Percentiles rank a stretch among this genome's conserved stretches.
phyloP scores from a whole-genome alignment of 2,113 vertebrate species.

The Coreoperca whiteheadi region DNA sequence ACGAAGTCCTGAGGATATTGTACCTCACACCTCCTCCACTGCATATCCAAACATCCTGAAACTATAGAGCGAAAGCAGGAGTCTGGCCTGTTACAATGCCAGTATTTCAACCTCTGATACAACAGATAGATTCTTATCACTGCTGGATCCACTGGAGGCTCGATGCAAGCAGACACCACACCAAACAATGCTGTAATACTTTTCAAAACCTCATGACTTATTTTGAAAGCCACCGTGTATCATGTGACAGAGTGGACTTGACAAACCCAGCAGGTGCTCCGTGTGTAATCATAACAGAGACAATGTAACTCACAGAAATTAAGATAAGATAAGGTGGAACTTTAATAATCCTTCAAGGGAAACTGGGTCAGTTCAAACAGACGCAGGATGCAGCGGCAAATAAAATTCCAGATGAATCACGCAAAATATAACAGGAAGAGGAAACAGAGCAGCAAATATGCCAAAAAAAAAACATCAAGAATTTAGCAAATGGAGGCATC shows the following conservation, averaged over 20 bases:
- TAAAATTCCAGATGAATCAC: not conserved
- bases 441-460: not conserved
- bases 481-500: not conserved
- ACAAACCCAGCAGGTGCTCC: slow-evolving; percentile 36
- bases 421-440: not conserved
- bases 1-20: slow-evolving; percentile 36
- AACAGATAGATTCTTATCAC: slow-evolving; percentile 30
- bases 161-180: not conserved
- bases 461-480: not conserved
- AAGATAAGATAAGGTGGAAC: slow-evolving; percentile 53
- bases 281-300: slow-evolving; percentile 57
- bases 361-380: slow-evolving; percentile 45
- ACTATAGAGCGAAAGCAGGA: slow-evolving; percentile 9
- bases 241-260: not conserved
- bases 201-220: not conserved
- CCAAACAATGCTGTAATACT: not conserved
- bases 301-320: slow-evolving; percentile 40
- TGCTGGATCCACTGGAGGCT: not conserved
- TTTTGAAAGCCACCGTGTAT: slow-evolving; percentile 27
- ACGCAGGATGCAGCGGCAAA: not conserved
- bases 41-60: slow-evolving; percentile 54
- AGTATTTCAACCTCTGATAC: not conserved
- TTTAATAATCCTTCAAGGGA: slow-evolving; percentile 22
- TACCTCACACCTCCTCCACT: slow-evolving; percentile 12
- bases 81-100: not conserved